Conservation (phyloP, 2,888 invertebrate genomes). For the Cheilosia variabilis region DNA sequence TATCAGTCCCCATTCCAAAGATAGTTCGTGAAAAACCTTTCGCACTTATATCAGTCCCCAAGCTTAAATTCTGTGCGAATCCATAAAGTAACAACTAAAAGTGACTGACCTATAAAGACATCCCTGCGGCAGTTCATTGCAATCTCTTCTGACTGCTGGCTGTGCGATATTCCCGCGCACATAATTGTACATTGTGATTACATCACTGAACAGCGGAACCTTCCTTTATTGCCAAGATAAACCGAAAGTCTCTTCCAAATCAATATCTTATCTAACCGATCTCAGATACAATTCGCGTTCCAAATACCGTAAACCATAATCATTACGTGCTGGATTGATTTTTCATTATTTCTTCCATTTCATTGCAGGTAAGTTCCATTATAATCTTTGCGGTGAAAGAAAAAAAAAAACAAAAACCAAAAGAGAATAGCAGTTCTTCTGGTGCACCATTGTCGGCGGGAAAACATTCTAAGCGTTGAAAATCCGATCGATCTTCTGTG, state of each 20-base stretch:
- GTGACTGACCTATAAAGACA: not conserved
- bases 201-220: not conserved
- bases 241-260: constrained; percentile 5
- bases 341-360: constrained; percentile 51
- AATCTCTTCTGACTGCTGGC: not conserved
- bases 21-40: too few relatives aligned
- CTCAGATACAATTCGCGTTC: constrained; percentile 35
- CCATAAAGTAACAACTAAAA: not conserved
- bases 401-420: not conserved
- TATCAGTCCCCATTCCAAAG: too few relatives aligned
- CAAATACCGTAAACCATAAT: constrained; percentile 51
- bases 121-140: not conserved
- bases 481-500: constrained; percentile 34
- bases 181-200: not conserved
- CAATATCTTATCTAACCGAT: constrained; percentile 28
- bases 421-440: constrained; percentile 53
- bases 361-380: constrained; percentile 73
- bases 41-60: too few relatives aligned
- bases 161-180: not conserved
- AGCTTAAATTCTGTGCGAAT: too few relatives aligned
- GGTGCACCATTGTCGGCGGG: constrained; percentile 35
- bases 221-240: constrained; percentile 3
- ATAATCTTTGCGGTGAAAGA: constrained; percentile 37
- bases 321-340: constrained; percentile 61
- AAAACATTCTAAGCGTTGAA: constrained; percentile 24